Evolutionary conservation across 2,888 invertebrate species (phyloP), one percentile per base, ranked within the genome.

Genomic region (Autographa pulchrina): DNA sequence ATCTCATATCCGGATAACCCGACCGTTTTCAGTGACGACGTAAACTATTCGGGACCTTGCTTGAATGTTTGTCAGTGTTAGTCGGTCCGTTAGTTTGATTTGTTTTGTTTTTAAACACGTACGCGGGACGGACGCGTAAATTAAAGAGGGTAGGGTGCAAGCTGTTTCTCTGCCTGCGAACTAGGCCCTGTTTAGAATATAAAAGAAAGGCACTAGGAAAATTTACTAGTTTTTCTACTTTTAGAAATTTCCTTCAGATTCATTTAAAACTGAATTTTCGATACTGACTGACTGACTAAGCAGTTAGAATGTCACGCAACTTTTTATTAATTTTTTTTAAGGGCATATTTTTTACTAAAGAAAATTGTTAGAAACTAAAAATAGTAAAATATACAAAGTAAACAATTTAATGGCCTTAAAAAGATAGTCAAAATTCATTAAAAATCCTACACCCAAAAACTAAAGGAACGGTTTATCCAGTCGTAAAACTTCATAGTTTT

Each of bases 1-100:
- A 87, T 82, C 85, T 87, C 86, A 86, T 86, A 86, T 86, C 88
- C 86, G 88, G 84, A 77, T 70, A 72, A 74, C 80, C 81, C 77
- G 61, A 68, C 75, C 79, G 68, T 80, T 85, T 78, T 80, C 62
- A 67, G 83, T 81, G 81, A 84, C 75, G 84, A 69, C 76, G 83
- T 83, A 83, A 85, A 83, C 80, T 83, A 85, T 83, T 84, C 85
- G 81, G 74, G 75, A 63, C 63, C 71, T 63, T 11, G 54, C 54
- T 16, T 58, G 65, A 71, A 77, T 72, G 69, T 71, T 82, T 75
- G 66, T 66, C 62, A 38, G 18, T 56, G 48, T 63, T 59, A 52
- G 41, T 54, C 35, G 32, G 62, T 59, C 60, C 58, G 62, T 58
- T 58, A 58, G 9, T 9, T n/a, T 8, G 7, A 48, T 18, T 41